Conservation (phyloP, 2,113 vertebrate species). For the Seriola rivoliana region DNA sequence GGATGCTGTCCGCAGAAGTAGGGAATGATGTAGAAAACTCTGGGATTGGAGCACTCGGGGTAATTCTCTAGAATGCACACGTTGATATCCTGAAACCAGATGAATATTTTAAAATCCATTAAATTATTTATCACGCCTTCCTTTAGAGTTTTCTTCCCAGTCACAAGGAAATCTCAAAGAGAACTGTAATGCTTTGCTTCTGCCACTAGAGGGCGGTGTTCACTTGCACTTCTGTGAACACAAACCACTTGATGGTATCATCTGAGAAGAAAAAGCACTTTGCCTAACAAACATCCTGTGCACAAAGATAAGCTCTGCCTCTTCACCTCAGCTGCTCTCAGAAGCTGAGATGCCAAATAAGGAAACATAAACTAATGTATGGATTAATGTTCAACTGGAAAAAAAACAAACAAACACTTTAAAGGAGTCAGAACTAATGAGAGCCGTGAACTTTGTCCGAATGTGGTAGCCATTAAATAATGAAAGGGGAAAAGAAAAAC, state of each 20-base stretch:
- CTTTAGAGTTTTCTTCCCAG: neutral
- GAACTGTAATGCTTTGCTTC: neutral
- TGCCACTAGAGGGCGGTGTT: constrained; percentile 63
- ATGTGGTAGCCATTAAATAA: constrained; percentile 43
- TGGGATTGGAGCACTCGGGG: constrained; percentile 96
- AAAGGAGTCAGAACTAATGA: neutral
- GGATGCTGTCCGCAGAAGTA: constrained; percentile 99
- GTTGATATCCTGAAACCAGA: constrained; percentile 92
- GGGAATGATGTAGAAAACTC: constrained; percentile 97
- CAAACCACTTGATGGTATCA: neutral
- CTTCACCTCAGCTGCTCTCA: constrained; percentile 22
- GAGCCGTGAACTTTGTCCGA: constrained; percentile 21
- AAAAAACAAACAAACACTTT: neutral
- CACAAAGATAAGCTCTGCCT: constrained; percentile 40
- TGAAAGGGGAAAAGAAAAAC: neutral
- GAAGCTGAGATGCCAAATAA: constrained; percentile 1
- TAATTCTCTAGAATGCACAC: constrained; percentile 98
- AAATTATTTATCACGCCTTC: neutral
- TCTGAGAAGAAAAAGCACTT: constrained; percentile 9
- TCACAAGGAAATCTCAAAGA: neutral
- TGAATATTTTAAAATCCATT: constrained; percentile 5
- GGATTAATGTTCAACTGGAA: neutral
- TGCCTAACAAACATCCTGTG: constrained; percentile 41
- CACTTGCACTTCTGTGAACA: neutral
- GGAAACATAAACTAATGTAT: neutral